A percentile compares a stretch with the other conserved stretches of the same genome.
phyloP scores from a whole-genome alignment of 1,140 invertebrate genomes.

The Armadillidium nasatum region DNA sequence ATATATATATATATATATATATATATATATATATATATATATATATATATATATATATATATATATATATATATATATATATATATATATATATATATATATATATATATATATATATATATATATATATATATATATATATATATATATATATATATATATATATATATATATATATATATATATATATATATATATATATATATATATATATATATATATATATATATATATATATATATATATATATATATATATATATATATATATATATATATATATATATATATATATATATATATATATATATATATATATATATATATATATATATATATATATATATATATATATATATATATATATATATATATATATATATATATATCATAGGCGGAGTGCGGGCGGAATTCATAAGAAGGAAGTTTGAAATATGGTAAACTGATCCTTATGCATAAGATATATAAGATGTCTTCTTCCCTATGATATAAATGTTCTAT shows the following conservation, averaged over 20 bases:
- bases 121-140: neutral
- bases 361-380: conserved; percentile 13
- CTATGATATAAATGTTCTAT: neutral
- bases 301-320: conserved; percentile 10
- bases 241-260: conserved; percentile 12
- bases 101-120: conserved; percentile 15
- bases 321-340: neutral
- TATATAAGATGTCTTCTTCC: neutral
- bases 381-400: neutral
- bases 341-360: neutral
- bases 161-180: neutral
- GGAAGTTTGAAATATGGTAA: neutral
- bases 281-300: neutral
- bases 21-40: neutral
- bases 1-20: conserved; percentile 13
- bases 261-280: conserved; percentile 8
- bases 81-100: neutral
- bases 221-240: neutral
- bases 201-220: conserved; percentile 7
- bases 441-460: neutral
- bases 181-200: neutral
- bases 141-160: neutral
- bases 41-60: conserved; percentile 13
- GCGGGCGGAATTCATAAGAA: neutral
- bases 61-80: neutral